Evolutionary conservation across 2,888 invertebrate genomes (phyloP).

Genomic region (Morinoia aosen): DNA sequence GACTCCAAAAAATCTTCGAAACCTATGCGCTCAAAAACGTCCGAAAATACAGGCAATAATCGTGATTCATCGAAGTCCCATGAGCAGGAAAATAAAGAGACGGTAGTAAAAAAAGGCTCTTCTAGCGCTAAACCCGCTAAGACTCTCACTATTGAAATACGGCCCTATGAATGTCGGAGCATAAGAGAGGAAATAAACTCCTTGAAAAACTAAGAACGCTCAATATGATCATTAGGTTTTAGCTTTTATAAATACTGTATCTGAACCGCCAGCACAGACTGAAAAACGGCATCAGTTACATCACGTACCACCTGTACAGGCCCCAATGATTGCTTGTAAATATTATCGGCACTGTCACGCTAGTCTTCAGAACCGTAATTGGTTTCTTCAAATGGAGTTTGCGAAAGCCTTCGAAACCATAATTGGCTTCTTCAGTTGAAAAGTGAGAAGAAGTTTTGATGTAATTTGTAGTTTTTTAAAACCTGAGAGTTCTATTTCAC

Average conservation of each 20-base stretch:
- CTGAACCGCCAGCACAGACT: background rate
- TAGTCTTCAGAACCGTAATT: background rate
- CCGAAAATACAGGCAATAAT: background rate
- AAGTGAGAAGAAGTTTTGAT: background rate
- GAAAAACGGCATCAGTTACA: background rate
- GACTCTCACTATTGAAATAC: conserved; percentile 21
- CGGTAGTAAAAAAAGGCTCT: background rate
- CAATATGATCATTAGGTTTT: background rate
- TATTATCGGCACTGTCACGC: background rate
- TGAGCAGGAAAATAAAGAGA: background rate
- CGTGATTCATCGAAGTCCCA: background rate
- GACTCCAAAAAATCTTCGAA: background rate
- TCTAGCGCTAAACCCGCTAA: background rate
- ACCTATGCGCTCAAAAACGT: background rate
- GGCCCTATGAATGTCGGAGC: background rate
- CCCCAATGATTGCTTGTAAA: background rate
- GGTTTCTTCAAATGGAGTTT: background rate
- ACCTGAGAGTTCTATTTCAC: background rate
- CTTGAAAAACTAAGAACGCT: background rate
- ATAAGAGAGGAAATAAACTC: conserved; percentile 25
- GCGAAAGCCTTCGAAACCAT: background rate
- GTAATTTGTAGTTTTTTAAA: too few relatives aligned
- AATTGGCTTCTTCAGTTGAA: background rate
- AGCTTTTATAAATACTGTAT: background rate
- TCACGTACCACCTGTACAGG: background rate